Evolutionary conservation across 2,888 invertebrate genomes (phyloP).

Genomic region (Amblyteles armatorius): DNA sequence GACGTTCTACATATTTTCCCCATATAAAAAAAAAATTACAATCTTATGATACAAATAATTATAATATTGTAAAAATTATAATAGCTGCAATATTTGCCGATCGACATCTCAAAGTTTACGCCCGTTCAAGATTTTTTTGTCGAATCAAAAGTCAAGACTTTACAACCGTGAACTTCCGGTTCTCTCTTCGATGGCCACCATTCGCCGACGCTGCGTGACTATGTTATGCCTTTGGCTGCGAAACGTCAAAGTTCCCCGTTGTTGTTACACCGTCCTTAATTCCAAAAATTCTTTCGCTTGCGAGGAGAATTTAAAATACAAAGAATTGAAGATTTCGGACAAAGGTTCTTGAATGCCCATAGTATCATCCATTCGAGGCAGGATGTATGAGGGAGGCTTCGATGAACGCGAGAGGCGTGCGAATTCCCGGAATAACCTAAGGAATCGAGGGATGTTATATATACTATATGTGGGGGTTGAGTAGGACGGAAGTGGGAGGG

Average conservation of each 20-base stretch:
- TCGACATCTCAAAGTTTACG: no score
- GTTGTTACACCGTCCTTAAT: background rate
- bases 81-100: no score
- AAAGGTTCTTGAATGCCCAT: constrained; percentile 5
- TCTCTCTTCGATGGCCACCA: no score
- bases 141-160: no score
- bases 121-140: no score
- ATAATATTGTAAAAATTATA: no score
- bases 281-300: background rate
- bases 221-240: background rate
- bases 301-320: background rate
- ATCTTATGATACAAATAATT: no score
- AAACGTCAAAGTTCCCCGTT: background rate
- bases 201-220: background rate
- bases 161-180: no score
- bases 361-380: constrained; percentile 9
- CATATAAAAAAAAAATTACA: no score
- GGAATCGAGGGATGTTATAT: constrained; percentile 11
- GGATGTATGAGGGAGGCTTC: background rate
- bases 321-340: background rate
- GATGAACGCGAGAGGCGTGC: constrained; percentile 14
- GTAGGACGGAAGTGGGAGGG: constrained; percentile 42
- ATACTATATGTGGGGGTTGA: background rate
- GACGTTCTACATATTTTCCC: no score
- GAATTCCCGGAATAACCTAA: constrained; percentile 59